Percentiles rank a stretch among this genome's conserved stretches.
Conservation (phyloP, 2,888 invertebrate genomes). For the Abrostola tripartita region DNA sequence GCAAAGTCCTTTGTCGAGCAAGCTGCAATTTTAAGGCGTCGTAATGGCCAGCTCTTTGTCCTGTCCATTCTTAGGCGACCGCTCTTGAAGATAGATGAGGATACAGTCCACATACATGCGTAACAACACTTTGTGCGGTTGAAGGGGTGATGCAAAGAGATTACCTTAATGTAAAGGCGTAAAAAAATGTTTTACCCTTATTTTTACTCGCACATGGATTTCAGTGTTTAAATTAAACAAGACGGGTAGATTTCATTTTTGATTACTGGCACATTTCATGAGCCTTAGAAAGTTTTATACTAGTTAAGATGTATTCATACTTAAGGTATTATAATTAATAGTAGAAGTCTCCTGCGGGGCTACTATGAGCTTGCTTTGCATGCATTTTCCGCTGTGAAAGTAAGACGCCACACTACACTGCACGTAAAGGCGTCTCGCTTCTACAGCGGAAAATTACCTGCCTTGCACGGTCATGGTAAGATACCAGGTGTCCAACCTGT, state of each 20-base stretch:
- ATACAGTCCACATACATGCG: constrained; percentile 38
- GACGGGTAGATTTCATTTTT: neutral
- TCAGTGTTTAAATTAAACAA: neutral
- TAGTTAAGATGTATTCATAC: too few species aligned
- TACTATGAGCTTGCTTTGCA: too few species aligned
- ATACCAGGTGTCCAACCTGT: too few species aligned
- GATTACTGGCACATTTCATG: too few species aligned
- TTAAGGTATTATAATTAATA: too few species aligned
- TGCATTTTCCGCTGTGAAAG: too few species aligned
- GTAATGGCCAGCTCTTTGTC: constrained; percentile 69
- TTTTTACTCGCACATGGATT: constrained; percentile 14
- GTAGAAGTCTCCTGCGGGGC: too few species aligned
- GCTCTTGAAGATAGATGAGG: constrained; percentile 61
- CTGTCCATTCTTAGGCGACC: constrained; percentile 63
- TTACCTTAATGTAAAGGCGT: constrained; percentile 32
- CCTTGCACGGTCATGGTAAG: too few species aligned
- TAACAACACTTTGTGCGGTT: constrained; percentile 39
- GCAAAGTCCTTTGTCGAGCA: constrained; percentile 72
- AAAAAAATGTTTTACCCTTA: constrained; percentile 25
- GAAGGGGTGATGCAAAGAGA: constrained; percentile 29
- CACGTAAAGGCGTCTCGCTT: too few species aligned
- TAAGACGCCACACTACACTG: too few species aligned
- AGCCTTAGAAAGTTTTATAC: too few species aligned
- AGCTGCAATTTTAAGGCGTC: constrained; percentile 73
- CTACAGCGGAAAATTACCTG: too few species aligned